Percentiles rank a stretch among this genome's conserved stretches.
Evolutionary conservation across 1,140 invertebrate species (phyloP).

Genomic region (Drosophila ohnishii): DNA sequence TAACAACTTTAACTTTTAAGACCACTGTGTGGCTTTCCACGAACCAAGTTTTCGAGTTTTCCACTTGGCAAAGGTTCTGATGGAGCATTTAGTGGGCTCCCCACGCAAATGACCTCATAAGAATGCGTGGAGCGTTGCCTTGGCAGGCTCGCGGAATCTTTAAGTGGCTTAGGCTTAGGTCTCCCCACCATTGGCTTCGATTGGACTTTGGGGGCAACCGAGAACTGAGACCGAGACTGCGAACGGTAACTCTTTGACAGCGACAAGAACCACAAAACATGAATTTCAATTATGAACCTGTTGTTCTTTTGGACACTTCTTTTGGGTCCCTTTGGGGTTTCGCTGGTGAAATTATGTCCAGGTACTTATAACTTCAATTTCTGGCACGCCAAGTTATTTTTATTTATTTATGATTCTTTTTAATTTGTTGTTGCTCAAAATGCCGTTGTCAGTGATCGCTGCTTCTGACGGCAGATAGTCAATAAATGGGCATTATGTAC

Average conservation of each 20-base stretch:
- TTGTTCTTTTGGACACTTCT: constrained; percentile 74
- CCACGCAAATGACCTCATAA: constrained; percentile 82
- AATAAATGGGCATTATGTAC: constrained; percentile 73
- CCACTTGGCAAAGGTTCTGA: constrained; percentile 35
- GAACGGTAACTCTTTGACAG: constrained; percentile 54
- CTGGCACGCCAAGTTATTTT: constrained; percentile 75
- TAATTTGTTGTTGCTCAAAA: constrained; percentile 41
- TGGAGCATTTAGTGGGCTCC: constrained; percentile 76
- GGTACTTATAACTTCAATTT: constrained; percentile 56
- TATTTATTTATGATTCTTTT: constrained; percentile 48
- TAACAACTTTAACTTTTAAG: no score
- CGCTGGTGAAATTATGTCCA: constrained; percentile 65
- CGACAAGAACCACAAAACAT: constrained; percentile 59
- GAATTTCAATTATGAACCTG: constrained; percentile 81
- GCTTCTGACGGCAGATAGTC: constrained; percentile 19
- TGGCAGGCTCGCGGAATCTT: constrained; percentile 68
- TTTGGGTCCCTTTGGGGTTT: neutral
- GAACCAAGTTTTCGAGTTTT: constrained; percentile 58
- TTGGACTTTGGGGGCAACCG: constrained; percentile 53
- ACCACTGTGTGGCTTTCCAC: constrained; percentile 54
- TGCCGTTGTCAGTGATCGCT: constrained; percentile 69
- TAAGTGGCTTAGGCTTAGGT: constrained; percentile 55
- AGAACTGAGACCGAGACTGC: constrained; percentile 2
- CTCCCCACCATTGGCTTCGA: constrained; percentile 21
- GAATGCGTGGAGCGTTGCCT: constrained; percentile 70